Conservation (phyloP, 2,797 vertebrate species). For the Petrocephalus sullivani region DNA sequence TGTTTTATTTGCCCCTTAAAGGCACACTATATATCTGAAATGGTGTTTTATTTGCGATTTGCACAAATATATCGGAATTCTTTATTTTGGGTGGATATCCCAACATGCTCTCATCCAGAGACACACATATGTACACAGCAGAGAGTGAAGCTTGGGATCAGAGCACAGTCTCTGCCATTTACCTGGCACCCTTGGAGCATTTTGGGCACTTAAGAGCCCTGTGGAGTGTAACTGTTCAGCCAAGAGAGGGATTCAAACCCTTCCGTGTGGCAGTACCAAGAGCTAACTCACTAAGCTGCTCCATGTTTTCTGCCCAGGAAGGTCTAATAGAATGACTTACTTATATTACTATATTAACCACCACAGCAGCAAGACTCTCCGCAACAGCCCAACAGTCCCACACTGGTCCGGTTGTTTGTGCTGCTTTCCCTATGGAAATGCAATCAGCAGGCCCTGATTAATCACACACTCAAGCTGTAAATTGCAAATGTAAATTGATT, state of each 20-base stretch:
- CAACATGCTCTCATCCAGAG: background rate
- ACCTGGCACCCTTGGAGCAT: background rate
- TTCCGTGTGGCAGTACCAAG: background rate
- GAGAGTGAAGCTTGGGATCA: background rate
- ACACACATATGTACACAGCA: background rate
- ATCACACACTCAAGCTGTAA: constrained; percentile 31
- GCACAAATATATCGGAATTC: background rate
- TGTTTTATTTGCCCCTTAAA: background rate
- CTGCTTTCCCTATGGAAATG: constrained; percentile 34
- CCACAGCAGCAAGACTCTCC: background rate
- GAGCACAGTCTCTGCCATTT: background rate
- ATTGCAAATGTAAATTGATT: constrained; percentile 43
- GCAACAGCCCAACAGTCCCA: too few relatives aligned
- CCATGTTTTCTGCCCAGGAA: background rate
- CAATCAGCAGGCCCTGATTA: constrained; percentile 33
- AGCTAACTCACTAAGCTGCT: background rate
- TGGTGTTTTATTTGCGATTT: background rate
- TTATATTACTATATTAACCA: background rate
- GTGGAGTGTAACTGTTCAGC: too few relatives aligned
- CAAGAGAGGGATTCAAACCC: background rate
- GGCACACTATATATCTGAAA: background rate
- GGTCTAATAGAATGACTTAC: background rate
- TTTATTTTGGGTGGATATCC: background rate
- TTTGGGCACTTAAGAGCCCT: background rate
- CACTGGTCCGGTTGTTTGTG: background rate